phyloP scores from a whole-genome alignment of 1,140 invertebrate genomes.

The Myzus persicae region DNA sequence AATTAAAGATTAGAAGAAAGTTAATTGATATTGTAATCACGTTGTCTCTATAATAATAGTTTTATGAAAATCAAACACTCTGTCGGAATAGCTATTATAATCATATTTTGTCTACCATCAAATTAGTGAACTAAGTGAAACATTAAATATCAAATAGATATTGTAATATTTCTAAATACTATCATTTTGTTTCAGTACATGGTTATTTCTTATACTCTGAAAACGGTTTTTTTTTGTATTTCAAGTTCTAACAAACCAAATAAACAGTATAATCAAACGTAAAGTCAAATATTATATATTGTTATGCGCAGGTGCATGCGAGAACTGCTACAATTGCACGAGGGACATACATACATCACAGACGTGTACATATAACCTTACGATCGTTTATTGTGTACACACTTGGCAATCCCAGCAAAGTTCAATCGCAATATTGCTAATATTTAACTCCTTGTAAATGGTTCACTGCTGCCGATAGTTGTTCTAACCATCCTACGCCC shows the following conservation, averaged over 20 bases:
- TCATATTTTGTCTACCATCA: background rate
- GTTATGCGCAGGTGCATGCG: too few species aligned
- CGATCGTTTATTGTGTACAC: too few species aligned
- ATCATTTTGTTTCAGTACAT: background rate
- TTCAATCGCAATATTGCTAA: too few species aligned
- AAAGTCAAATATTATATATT: background rate
- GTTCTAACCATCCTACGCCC: too few species aligned
- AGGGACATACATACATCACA: too few species aligned
- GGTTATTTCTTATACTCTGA: background rate
- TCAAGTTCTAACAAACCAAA: background rate
- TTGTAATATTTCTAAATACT: background rate
- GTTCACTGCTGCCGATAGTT: too few species aligned
- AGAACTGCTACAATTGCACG: too few species aligned
- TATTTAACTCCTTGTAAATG: too few species aligned
- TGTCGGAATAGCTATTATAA: background rate
- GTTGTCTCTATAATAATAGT: background rate
- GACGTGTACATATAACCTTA: too few species aligned
- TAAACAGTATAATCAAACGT: background rate
- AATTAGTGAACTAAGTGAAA: background rate
- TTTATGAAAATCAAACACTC: background rate
- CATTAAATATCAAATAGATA: background rate
- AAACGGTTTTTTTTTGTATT: background rate
- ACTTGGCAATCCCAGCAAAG: too few species aligned
- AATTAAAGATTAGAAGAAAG: background rate
- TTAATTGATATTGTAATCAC: background rate